A percentile compares a stretch with the other conserved stretches of the same genome.
Evolutionary conservation across 2,113 vertebrate species (phyloP).

Genomic region (Notarius lentiginosus): DNA sequence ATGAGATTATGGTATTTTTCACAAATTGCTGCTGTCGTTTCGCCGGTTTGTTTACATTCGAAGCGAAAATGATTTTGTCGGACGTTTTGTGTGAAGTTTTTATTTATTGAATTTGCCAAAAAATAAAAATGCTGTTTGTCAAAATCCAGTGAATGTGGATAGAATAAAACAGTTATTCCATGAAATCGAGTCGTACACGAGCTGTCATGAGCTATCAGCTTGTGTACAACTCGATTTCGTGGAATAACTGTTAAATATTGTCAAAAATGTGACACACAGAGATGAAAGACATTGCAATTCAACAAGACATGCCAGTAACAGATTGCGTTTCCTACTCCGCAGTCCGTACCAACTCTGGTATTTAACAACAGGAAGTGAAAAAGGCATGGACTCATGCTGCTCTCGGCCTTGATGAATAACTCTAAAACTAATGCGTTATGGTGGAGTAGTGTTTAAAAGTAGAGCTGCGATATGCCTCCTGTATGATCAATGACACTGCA

Average conservation of each 20-base stretch:
- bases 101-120: too few species aligned
- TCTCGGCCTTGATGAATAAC: slow-evolving; percentile 44
- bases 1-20: too few species aligned
- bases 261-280: neutral
- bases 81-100: too few species aligned
- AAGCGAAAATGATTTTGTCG: too few species aligned
- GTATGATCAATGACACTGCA: slow-evolving; percentile 78
- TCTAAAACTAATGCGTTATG: slow-evolving; percentile 15
- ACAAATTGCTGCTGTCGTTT: too few species aligned
- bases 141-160: too few species aligned
- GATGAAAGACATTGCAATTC: neutral
- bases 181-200: too few species aligned
- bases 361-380: slow-evolving; percentile 28
- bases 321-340: slow-evolving; percentile 18
- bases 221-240: too few species aligned
- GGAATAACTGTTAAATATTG: neutral
- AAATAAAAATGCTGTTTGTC: too few species aligned
- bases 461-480: slow-evolving; percentile 69
- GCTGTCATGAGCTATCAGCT: too few species aligned
- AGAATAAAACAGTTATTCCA: too few species aligned
- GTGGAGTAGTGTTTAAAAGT: slow-evolving; percentile 67
- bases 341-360: slow-evolving; percentile 1
- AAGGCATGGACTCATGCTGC: slow-evolving; percentile 2
- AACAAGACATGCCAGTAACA: neutral
- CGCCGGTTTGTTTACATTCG: too few species aligned